Evolutionary conservation across 2,888 invertebrate genomes (phyloP).

Genomic region (Hyposoter dolosus): DNA sequence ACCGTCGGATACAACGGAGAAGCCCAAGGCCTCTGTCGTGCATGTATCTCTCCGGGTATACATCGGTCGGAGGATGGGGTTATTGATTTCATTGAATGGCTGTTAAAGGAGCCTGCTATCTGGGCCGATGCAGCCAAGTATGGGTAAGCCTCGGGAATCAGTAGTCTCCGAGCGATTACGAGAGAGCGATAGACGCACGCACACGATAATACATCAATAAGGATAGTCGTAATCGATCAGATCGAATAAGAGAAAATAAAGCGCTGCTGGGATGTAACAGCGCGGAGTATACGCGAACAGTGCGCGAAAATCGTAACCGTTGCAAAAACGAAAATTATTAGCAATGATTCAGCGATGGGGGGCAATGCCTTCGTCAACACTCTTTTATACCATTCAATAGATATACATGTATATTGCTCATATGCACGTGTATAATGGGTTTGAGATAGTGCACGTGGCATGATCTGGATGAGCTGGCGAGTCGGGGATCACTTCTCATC

Average conservation of each 20-base stretch:
- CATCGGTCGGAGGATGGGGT: conserved; percentile 8
- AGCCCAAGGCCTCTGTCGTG: conserved; percentile 4
- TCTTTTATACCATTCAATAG: neutral
- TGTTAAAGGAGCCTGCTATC: conserved; percentile 64
- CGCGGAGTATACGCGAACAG: too few species aligned
- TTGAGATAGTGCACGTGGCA: conserved; percentile 34
- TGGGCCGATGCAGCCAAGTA: conserved; percentile 56
- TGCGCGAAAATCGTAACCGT: too few species aligned
- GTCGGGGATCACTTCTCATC: conserved; percentile 46
- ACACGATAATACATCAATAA: too few species aligned
- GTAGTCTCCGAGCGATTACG: conserved; percentile 63
- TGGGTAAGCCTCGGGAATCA: conserved; percentile 60
- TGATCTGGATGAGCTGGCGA: conserved; percentile 65
- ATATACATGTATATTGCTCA: neutral
- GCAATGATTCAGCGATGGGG: too few species aligned
- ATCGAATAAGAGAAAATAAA: too few species aligned
- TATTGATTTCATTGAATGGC: conserved; percentile 67
- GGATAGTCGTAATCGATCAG: too few species aligned
- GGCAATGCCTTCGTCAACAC: neutral
- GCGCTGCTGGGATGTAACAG: too few species aligned
- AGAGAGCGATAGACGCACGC: neutral
- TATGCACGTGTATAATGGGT: neutral
- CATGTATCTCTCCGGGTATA: conserved; percentile 17
- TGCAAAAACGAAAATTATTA: too few species aligned
- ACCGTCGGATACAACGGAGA: neutral